These are phyloP conservation scores for Erpobdella octoculata DNA, from an alignment of 2,888 invertebrate species.

Conservation along the genomic window DNA sequence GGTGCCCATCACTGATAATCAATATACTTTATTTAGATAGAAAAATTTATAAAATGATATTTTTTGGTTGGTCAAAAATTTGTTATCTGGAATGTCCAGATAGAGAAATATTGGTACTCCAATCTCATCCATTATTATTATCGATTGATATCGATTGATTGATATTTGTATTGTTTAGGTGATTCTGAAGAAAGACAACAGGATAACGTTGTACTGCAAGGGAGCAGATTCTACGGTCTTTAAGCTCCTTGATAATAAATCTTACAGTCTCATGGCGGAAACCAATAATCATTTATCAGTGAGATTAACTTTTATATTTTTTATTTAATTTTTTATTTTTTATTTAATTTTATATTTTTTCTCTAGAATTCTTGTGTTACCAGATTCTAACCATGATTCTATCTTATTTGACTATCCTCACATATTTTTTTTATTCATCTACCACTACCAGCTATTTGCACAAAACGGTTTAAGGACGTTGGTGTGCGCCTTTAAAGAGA, in stretches of 20 bases:
- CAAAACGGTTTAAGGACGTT: conserved; percentile 89
- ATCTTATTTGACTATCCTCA: too few species aligned
- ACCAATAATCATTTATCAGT: conserved; percentile 91
- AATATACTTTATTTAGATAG: too few species aligned
- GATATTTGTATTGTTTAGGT: conserved; percentile 45
- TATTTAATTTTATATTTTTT: neutral
- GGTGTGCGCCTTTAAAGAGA: conserved; percentile 80
- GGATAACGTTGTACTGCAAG: conserved; percentile 79
- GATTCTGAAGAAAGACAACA: conserved; percentile 46
- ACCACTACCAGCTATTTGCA: conserved; percentile 83
- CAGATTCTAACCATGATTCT: too few species aligned
- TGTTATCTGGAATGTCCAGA: too few species aligned
- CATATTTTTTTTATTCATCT: too few species aligned
- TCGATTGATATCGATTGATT: too few species aligned
- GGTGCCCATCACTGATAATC: too few species aligned
- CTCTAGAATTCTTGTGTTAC: neutral
- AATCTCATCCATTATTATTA: too few species aligned
- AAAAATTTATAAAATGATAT: too few species aligned
- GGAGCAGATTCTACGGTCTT: conserved; percentile 94
- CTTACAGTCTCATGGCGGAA: conserved; percentile 66
- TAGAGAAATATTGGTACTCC: too few species aligned
- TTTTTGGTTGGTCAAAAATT: too few species aligned
- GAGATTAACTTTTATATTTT: neutral
- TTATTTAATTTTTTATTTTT: neutral
- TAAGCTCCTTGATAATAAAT: conserved; percentile 74